A percentile compares a stretch with the other conserved stretches of the same genome.
Evolutionary conservation across 2,888 invertebrate genomes (phyloP).

Genomic region (Syrista parreyssii): DNA sequence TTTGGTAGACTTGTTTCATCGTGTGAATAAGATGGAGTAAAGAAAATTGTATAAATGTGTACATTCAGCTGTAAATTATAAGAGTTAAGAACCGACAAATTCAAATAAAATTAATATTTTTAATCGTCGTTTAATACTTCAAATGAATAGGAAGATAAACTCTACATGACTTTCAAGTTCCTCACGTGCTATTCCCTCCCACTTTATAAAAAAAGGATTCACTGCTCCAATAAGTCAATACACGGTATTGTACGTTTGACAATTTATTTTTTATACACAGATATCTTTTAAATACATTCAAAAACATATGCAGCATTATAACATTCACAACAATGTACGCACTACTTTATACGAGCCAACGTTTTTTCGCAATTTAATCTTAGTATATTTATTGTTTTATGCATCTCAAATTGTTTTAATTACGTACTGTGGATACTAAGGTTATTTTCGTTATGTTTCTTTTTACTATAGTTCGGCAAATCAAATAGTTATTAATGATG

Average conservation of each 20-base stretch:
- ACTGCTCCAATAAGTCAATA: neutral
- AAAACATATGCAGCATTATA: constrained; percentile 17
- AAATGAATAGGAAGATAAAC: neutral
- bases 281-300: constrained; percentile 17
- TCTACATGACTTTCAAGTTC: neutral
- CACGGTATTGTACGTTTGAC: neutral
- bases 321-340: constrained; percentile 12
- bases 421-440: neutral
- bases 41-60: constrained; percentile 24
- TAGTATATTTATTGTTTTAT: neutral
- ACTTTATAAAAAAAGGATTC: neutral
- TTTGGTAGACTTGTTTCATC: constrained; percentile 6
- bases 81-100: constrained; percentile 18
- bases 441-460: neutral
- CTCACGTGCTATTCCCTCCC: neutral
- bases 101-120: constrained; percentile 22
- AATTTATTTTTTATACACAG: neutral
- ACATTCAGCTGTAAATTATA: constrained; percentile 24
- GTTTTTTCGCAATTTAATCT: neutral
- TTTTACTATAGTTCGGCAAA: neutral
- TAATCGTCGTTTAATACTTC: constrained; percentile 18
- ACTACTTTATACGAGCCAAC: neutral
- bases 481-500: neutral
- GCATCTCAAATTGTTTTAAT: neutral
- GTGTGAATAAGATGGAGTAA: neutral